Base-by-base conservation (phyloP, 2,888 invertebrate genomes). In the Euspilapteryx auroguttella region DNA sequence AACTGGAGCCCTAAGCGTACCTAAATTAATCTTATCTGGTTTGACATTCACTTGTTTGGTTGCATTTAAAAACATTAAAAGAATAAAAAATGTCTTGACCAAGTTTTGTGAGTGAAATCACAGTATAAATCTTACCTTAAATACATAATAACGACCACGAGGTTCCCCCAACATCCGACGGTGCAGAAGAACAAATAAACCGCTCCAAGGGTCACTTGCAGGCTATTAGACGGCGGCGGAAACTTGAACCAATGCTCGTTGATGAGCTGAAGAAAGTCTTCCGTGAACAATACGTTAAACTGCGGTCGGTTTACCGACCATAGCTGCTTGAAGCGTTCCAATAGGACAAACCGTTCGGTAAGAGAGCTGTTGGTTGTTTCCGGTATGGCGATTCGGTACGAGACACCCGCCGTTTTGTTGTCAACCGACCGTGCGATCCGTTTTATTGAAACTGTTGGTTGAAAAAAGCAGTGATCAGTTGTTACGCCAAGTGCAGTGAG, bases 211-310 rank as follows among this genome's bases (percentile, higher is more conserved):
- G 69, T 47, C 45, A 79, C 80, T 51, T 86, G 85, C 25, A 79
- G 56, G 13, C 50, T 43, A 26, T 71, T 65, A 21, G 63, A 53
- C 0, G 86, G 85, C 2, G 87, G 86, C 13, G 79, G 71, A 49
- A 83, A 89, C 39, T 77, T 59, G 37, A 89, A 56, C 89, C 89
- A 89, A 49, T 88, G 85, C 1, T 78, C 65, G 56, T 87, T 86
- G 34, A 89, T 83, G 34, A 77, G 51, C 31, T 68, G 46, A 40
- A 83, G 44, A 42, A 79, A 81, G 33, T 79, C 77, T 21, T 80
- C 81, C 3, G 65, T 55, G 47, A 82, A 83, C 45, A 73, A 76
- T 12, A 82, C 81, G 33, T 59, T 45, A 25, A 64, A 42, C 34
- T 51, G 54, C 84, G 83, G 84, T 21, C 50, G 45, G 13, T 57